phyloP scores from a whole-genome alignment of 2,888 invertebrate species.

The Meteorus cinctellus region DNA sequence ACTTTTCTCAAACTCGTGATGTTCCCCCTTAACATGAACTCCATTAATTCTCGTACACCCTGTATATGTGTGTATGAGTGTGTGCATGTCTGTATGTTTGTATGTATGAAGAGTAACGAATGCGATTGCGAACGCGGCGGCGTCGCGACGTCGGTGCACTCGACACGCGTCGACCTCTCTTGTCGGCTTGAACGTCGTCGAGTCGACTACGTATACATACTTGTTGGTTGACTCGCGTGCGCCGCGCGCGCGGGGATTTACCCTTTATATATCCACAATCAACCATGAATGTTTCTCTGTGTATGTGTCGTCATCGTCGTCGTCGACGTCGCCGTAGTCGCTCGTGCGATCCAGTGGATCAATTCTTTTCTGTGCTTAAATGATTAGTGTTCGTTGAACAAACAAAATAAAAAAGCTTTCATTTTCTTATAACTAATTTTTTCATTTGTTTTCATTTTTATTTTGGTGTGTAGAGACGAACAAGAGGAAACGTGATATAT shows the following conservation, averaged over 20 bases:
- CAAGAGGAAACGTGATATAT: background rate
- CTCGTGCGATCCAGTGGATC: conserved; percentile 26
- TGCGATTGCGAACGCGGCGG: conserved; percentile 40
- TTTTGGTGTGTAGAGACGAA: background rate
- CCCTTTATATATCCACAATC: conserved; percentile 1
- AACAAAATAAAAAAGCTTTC: background rate
- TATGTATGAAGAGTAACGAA: conserved; percentile 32
- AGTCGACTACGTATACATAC: conserved; percentile 35
- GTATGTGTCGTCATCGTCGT: conserved; percentile 22
- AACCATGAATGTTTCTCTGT: conserved; percentile 20
- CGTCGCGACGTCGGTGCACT: conserved; percentile 47
- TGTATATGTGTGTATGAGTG: background rate
- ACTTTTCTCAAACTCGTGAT: too few species aligned
- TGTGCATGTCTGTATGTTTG: conserved; percentile 7
- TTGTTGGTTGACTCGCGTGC: conserved; percentile 41
- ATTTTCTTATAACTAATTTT: too few species aligned
- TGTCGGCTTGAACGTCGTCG: conserved; percentile 36
- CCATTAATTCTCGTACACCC: background rate
- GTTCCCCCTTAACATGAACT: too few species aligned
- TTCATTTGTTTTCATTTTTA: background rate
- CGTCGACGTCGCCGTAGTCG: conserved; percentile 19
- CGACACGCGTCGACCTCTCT: conserved; percentile 42
- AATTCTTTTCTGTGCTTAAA: conserved; percentile 1
- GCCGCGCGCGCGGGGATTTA: conserved; percentile 31
- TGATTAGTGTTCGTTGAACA: background rate